Base-by-base conservation (phyloP, 1,140 invertebrate species). In the Apis cerana region DNA sequence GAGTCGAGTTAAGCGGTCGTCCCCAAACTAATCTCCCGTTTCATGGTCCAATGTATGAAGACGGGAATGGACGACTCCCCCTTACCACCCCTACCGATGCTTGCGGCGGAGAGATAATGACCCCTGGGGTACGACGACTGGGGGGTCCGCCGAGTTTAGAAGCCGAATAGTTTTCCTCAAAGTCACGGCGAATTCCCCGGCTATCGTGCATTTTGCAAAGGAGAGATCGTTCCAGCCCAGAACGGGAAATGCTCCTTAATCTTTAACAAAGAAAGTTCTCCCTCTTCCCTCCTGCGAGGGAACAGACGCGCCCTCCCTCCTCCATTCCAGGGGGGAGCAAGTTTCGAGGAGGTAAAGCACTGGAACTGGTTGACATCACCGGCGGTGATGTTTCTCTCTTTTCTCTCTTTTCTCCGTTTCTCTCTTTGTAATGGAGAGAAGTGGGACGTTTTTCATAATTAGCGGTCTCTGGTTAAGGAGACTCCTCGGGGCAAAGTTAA, bases 71-170 rank as follows among this genome's bases (percentile, higher is more conserved):
- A 59, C 33, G 74, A 13, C 65, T 4, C 33, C 3, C 33, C 33
- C 33, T 33, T 33, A 4, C 33, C 33, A 3, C 33, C 33, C 33
- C 2, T 33, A 33, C 50, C 21, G 56, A 27, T 58, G 80, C 43
- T 76, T 76, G 72, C 65, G 80, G 72, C 43, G n/a, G 15, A 82
- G 64, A 76, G 80, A 82, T 82, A 82, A 82, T 82, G 64, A 82
- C 80, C 43, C 74, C 43, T 75, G 80, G 56, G 74, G 48, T 69
- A 76, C 70, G 15, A 13, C n/a, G 77, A 23, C 71, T 7, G 33
- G 33, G 33, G 33, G 4, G 33, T 13, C 52, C 70, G 65, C 67
- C 68, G 62, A 78, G 65, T 65, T 33, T 33, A 33, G 33, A 33
- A 33, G 80, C 59, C 4, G 64, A 77, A 71, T 78, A 82, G 67